Conservation (phyloP, 2,113 vertebrate genomes). For the Phrynocephalus versicolor region DNA sequence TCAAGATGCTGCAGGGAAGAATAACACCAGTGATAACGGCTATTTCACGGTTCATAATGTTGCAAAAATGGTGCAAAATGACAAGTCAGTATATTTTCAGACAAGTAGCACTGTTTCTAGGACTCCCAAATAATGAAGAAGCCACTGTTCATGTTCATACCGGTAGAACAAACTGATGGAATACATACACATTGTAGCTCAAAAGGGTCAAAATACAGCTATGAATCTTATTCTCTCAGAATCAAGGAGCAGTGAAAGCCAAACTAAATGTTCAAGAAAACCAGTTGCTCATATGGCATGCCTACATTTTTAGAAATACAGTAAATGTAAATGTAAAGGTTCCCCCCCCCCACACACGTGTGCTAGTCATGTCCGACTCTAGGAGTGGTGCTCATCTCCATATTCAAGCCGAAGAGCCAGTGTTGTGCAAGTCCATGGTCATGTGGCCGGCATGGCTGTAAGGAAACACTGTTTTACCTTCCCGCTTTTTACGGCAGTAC, state of each 20-base stretch:
- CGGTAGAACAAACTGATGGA: background rate
- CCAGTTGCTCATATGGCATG: too few species aligned
- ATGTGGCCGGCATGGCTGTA: too few species aligned
- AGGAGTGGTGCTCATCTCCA: too few species aligned
- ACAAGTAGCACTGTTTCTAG: background rate
- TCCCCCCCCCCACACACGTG: too few species aligned
- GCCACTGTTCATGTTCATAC: background rate
- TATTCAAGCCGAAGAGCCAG: too few species aligned
- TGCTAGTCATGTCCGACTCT: too few species aligned
- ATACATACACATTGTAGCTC: background rate
- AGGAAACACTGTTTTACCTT: too few species aligned
- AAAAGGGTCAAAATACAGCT: background rate
- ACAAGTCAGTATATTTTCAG: background rate
- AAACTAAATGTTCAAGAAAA: background rate
- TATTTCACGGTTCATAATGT: background rate
- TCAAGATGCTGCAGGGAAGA: background rate
- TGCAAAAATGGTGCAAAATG: background rate
- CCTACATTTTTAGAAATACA: too few species aligned
- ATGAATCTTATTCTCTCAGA: background rate
- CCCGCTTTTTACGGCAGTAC: too few species aligned
- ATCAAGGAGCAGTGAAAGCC: background rate
- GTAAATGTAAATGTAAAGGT: too few species aligned
- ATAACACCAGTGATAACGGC: background rate
- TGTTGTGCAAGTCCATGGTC: too few species aligned
- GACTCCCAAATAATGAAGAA: background rate